Conservation (phyloP, 1,140 invertebrate genomes). For the Zaprionus capensis region DNA sequence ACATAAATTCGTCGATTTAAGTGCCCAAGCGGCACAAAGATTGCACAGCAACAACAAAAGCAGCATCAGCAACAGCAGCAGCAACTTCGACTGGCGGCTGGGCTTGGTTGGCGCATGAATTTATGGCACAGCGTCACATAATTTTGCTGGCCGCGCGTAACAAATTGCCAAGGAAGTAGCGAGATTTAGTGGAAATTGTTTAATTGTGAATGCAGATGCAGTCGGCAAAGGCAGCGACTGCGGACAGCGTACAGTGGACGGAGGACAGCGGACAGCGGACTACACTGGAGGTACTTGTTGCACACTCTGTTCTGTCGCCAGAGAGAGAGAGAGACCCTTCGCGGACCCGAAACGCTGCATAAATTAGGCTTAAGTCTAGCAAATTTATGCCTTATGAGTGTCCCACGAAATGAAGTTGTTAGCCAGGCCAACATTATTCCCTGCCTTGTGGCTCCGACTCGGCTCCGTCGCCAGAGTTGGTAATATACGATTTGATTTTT, state of each 20-base stretch:
- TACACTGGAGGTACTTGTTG: constrained; percentile 55
- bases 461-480: background rate
- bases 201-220: constrained; percentile 84
- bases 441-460: background rate
- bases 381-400: constrained; percentile 84
- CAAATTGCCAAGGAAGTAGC: constrained; percentile 84
- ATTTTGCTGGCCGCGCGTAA: constrained; percentile 84
- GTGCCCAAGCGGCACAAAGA: constrained; percentile 66
- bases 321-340: constrained; percentile 66
- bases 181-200: constrained; percentile 84
- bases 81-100: constrained; percentile 24
- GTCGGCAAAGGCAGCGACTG: constrained; percentile 38
- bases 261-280: background rate
- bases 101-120: constrained; percentile 76
- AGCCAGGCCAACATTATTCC: constrained; percentile 78
- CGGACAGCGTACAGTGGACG: background rate
- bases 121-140: constrained; percentile 84
- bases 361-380: constrained; percentile 84
- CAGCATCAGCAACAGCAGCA: constrained; percentile 5
- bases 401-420: constrained; percentile 83
- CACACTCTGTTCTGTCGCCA: constrained; percentile 12
- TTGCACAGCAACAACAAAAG: constrained; percentile 50
- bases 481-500: constrained; percentile 83
- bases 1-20: constrained; percentile 82
- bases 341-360: constrained; percentile 67